These are phyloP conservation scores for Pardosa pseudoannulata DNA, from an alignment of 2,888 invertebrate genomes.

Conservation along the genomic window DNA sequence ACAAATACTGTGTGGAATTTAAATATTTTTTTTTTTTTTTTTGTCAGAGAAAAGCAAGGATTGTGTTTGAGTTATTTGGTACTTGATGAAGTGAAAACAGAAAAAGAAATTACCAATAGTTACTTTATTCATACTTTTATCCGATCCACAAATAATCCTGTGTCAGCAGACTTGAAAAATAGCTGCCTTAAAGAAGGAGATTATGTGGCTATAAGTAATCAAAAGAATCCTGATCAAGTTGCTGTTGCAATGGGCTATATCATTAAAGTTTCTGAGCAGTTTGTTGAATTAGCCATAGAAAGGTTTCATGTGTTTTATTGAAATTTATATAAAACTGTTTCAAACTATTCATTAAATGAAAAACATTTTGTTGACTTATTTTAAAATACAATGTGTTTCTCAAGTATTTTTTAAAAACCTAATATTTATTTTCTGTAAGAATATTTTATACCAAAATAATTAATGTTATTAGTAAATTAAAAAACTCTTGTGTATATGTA, in stretches of 20 bases:
- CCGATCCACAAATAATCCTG: slow-evolving; percentile 16
- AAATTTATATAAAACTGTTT: neutral
- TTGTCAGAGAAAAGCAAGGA: slow-evolving; percentile 59
- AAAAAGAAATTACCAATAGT: neutral
- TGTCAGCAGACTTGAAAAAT: neutral
- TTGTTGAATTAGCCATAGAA: slow-evolving; percentile 42
- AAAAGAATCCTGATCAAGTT: slow-evolving; percentile 54
- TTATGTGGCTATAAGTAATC: slow-evolving; percentile 60
- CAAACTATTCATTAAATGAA: neutral
- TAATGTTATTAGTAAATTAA: too few species aligned
- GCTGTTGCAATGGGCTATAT: slow-evolving; percentile 68
- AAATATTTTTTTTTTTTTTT: too few species aligned
- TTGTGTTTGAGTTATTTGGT: slow-evolving; percentile 53
- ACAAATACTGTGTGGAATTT: too few species aligned
- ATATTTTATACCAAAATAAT: too few species aligned
- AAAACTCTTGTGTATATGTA: too few species aligned
- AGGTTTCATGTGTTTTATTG: slow-evolving; percentile 51
- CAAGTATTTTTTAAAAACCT: too few species aligned
- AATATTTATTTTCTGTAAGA: too few species aligned
- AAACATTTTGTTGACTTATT: too few species aligned
- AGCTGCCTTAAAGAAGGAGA: slow-evolving; percentile 52
- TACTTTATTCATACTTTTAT: slow-evolving; percentile 30
- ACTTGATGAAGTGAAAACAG: neutral
- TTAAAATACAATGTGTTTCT: too few species aligned
- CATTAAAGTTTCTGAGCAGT: slow-evolving; percentile 29